Evolutionary conservation across 2,797 vertebrate genomes (phyloP).

Genomic region (Artibeus lituratus): DNA sequence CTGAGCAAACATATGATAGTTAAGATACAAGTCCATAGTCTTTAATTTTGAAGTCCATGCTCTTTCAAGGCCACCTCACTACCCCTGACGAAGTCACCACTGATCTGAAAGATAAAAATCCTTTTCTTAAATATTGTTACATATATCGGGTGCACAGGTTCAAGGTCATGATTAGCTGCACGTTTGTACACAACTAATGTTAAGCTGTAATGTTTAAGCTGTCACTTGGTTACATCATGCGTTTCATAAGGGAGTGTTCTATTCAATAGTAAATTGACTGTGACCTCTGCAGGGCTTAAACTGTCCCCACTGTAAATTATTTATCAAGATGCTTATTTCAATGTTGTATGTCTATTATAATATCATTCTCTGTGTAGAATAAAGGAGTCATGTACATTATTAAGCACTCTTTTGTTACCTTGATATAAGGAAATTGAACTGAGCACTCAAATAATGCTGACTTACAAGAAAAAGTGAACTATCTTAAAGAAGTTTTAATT

Average conservation of each 20-base stretch:
- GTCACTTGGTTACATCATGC: not conserved
- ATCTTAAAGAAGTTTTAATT: not conserved
- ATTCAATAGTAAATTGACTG: too few relatives aligned
- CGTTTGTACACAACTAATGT: not conserved
- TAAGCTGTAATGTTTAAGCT: not conserved
- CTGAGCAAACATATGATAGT: not conserved
- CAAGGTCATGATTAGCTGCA: not conserved
- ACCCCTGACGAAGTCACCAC: not conserved
- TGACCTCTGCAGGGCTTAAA: not conserved
- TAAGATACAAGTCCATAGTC: not conserved
- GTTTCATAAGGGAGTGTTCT: too few relatives aligned
- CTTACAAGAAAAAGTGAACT: not conserved
- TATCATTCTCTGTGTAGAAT: not conserved
- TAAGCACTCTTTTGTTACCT: not conserved
- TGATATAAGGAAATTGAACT: not conserved
- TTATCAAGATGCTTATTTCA: not conserved
- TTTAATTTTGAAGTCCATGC: not conserved
- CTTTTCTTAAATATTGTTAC: not conserved
- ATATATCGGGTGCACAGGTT: not conserved
- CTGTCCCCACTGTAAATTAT: not conserved
- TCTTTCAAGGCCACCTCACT: not conserved
- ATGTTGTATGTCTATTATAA: not conserved
- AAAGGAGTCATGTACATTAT: not conserved
- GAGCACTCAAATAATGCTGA: not conserved
- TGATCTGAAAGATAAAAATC: not conserved